A percentile compares a stretch with the other conserved stretches of the same genome.
These are phyloP conservation scores for Naja naja DNA, from an alignment of 2,113 vertebrate species.

Conservation along the genomic window DNA sequence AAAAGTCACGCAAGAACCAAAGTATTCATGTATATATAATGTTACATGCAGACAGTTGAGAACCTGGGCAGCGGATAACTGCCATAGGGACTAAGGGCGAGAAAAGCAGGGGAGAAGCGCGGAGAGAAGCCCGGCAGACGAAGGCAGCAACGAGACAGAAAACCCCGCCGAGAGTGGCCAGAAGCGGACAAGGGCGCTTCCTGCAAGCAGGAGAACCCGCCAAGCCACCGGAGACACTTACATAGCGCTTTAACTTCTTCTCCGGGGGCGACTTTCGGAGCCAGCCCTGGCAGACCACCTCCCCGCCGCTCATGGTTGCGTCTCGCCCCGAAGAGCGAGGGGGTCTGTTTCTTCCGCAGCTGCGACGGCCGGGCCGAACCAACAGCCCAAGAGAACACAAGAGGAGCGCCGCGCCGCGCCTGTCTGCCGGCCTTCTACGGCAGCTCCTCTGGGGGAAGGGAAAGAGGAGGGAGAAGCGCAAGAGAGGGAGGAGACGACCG, in stretches of 20 bases:
- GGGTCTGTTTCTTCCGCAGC: slow-evolving; percentile 7
- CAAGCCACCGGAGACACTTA: slow-evolving; percentile 75
- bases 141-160: background rate
- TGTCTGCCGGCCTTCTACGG: slow-evolving; percentile 28
- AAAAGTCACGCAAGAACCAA: background rate
- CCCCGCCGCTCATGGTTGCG: slow-evolving; percentile 88
- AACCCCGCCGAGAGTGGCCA: background rate
- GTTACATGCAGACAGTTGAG: background rate
- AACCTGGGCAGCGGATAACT: background rate
- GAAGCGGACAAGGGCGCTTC: background rate
- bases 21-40: background rate
- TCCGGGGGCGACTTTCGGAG: slow-evolving; percentile 96
- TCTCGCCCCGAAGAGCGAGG: slow-evolving; percentile 7
- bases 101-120: background rate
- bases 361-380: slow-evolving; percentile 11
- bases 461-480: background rate
- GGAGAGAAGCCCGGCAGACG: background rate
- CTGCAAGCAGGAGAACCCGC: background rate
- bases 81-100: background rate
- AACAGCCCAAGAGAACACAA: slow-evolving; percentile 4
- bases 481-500: slow-evolving; percentile 23
- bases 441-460: slow-evolving; percentile 34
- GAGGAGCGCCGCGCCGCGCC: slow-evolving; percentile 35
- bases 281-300: slow-evolving; percentile 93
- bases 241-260: slow-evolving; percentile 99